Evolutionary conservation across 1,140 invertebrate species (phyloP).

Genomic region (Lutraria rhynchaena): DNA sequence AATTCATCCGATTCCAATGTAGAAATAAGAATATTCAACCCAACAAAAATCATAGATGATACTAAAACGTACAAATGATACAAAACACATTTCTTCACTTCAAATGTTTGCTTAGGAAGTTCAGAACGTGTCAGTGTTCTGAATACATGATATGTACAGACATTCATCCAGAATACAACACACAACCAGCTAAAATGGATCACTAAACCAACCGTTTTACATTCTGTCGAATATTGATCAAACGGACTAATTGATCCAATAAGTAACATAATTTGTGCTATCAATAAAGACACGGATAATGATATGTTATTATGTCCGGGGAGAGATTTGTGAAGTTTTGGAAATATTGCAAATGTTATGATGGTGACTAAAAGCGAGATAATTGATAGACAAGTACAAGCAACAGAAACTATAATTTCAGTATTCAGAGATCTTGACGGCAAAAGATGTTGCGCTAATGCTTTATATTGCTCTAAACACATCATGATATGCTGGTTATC

Average conservation of each 20-base stretch:
- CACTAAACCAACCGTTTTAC: slow-evolving; percentile 8
- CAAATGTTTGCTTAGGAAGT: neutral
- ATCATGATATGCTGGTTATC: too few relatives aligned
- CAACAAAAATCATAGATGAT: neutral
- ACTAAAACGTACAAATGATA: neutral
- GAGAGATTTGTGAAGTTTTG: neutral
- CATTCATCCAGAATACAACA: slow-evolving; percentile 29
- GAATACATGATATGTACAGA: slow-evolving; percentile 10
- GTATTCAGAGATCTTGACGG: too few relatives aligned
- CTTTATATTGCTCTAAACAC: too few relatives aligned
- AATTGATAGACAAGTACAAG: too few relatives aligned
- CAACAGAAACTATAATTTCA: too few relatives aligned
- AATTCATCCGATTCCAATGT: neutral
- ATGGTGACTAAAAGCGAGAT: too few relatives aligned
- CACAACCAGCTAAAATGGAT: slow-evolving; percentile 30
- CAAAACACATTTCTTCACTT: neutral
- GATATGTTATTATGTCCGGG: slow-evolving; percentile 9
- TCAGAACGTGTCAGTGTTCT: neutral
- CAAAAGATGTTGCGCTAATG: too few relatives aligned
- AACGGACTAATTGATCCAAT: neutral
- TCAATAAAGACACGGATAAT: neutral
- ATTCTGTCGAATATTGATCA: slow-evolving; percentile 2
- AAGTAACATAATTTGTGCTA: slow-evolving; percentile 14
- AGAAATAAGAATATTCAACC: neutral
- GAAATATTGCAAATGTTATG: too few relatives aligned